These are phyloP conservation scores for Erannis defoliaria DNA, from an alignment of 2,888 invertebrate genomes.

Conservation along the genomic window DNA sequence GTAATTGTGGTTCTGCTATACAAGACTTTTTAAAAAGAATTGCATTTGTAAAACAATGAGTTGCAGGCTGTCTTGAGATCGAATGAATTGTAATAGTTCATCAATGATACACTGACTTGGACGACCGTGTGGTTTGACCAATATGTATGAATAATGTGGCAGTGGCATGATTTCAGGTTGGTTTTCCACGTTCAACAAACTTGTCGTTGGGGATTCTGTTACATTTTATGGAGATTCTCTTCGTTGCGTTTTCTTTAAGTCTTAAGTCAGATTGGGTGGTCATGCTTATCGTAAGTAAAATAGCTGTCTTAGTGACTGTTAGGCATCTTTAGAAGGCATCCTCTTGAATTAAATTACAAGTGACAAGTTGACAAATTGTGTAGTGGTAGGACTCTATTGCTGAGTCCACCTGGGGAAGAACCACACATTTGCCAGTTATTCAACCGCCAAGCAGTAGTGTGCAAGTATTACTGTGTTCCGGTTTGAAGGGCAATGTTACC, in stretches of 20 bases:
- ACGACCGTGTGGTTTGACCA: constrained; percentile 26
- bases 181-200: constrained; percentile 35
- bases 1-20: too few species aligned
- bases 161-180: constrained; percentile 39
- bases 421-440: too few species aligned
- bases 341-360: too few species aligned
- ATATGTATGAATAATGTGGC: constrained; percentile 36
- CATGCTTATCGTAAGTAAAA: background rate
- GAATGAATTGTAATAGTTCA: background rate
- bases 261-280: constrained; percentile 15
- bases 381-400: too few species aligned
- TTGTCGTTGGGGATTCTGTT: background rate
- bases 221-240: background rate
- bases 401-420: too few species aligned
- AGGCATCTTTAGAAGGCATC: background rate
- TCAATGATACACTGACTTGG: constrained; percentile 2
- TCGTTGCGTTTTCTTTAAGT: background rate
- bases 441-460: too few species aligned
- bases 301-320: too few species aligned
- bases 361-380: too few species aligned
- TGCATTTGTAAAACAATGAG: too few species aligned
- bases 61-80: background rate
- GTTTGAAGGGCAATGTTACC: too few species aligned
- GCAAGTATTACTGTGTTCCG: too few species aligned
- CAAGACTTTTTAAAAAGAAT: too few species aligned